A percentile compares a stretch with the other conserved stretches of the same genome.
Conservation (phyloP, 2,797 vertebrate species). For the Pantherophis vulpinus region DNA sequence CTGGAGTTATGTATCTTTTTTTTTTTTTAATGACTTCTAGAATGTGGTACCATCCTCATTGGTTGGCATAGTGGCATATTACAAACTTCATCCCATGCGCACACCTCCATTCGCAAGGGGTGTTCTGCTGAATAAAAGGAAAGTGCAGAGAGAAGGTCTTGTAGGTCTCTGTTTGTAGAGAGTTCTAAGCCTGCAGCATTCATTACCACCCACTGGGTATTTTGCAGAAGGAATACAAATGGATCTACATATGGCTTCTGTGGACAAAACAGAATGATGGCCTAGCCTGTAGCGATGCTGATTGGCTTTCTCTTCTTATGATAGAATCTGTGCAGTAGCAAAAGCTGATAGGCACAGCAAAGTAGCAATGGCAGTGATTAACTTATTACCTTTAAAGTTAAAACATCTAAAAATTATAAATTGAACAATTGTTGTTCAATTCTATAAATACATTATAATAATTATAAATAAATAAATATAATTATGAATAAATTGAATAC, state of each 20-base stretch:
- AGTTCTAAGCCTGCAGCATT: background rate
- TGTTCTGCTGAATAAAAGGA: conserved; percentile 15
- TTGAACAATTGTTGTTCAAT: background rate
- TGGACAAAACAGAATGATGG: background rate
- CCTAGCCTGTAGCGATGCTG: background rate
- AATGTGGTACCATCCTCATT: background rate
- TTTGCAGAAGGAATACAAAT: background rate
- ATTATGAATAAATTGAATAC: too few species aligned
- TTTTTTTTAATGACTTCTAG: background rate
- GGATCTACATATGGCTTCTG: background rate
- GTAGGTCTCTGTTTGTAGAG: background rate
- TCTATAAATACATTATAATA: too few species aligned
- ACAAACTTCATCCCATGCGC: conserved; percentile 16
- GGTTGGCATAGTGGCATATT: background rate
- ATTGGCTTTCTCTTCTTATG: background rate
- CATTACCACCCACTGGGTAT: background rate
- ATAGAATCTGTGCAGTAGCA: background rate
- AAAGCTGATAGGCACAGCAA: background rate
- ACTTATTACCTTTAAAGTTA: background rate
- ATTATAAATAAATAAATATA: too few species aligned
- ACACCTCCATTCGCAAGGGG: conserved; percentile 4
- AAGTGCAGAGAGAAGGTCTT: conserved; percentile 4
- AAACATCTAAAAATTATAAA: background rate
- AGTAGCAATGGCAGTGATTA: background rate
- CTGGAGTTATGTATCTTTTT: conserved; percentile 4